phyloP scores from a whole-genome alignment of 2,888 invertebrate genomes.

The Venusia cambrica region DNA sequence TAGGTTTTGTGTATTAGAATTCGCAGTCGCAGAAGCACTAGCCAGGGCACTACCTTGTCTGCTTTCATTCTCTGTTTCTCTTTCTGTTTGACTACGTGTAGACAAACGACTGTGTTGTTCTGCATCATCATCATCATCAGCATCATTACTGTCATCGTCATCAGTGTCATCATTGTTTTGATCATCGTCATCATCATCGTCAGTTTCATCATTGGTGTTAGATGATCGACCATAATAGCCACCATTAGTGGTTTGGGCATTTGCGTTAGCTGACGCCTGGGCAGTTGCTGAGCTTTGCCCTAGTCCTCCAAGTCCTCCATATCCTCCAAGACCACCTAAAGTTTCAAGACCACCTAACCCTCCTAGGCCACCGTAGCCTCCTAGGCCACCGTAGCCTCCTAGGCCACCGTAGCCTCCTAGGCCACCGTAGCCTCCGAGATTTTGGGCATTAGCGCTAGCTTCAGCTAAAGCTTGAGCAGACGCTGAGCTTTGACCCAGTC shows the following conservation, averaged over 20 bases:
- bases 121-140: conserved; percentile 7
- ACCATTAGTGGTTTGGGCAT: conserved; percentile 3
- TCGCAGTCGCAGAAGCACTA: no score
- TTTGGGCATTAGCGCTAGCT: conserved; percentile 6
- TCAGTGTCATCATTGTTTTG: neutral
- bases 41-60: no score
- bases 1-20: no score
- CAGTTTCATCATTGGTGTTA: conserved; percentile 1
- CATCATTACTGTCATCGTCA: conserved; percentile 4
- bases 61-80: no score
- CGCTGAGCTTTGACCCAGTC: no score
- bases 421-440: no score
- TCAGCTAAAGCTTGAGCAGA: neutral
- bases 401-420: no score
- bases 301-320: conserved; percentile 13
- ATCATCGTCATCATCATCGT: neutral
- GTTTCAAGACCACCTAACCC: conserved; percentile 6
- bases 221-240: conserved; percentile 1
- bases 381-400: conserved; percentile 13
- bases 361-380: conserved; percentile 12
- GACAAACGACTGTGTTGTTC: no score
- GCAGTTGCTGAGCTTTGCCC: no score
- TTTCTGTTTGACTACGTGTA: no score
- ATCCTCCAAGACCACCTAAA: conserved; percentile 3
- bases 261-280: conserved; percentile 2